A percentile compares a stretch with the other conserved stretches of the same genome.
These are phyloP conservation scores for Serrognathus titanus DNA, from an alignment of 2,888 invertebrate species.

Conservation along the genomic window DNA sequence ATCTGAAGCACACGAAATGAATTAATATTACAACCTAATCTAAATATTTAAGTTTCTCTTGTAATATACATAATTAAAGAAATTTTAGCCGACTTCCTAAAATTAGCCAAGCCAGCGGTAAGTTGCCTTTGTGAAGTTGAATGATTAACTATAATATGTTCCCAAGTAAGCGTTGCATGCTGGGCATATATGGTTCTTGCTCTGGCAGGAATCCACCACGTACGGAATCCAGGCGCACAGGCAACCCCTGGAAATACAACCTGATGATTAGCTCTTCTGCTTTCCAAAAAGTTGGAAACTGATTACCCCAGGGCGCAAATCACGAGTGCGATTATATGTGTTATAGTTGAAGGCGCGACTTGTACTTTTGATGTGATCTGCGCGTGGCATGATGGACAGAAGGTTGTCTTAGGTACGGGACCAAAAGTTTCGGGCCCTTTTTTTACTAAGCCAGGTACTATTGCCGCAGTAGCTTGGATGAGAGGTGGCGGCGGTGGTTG, in stretches of 20 bases:
- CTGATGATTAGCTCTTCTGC: too few species aligned
- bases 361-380: conserved; percentile 44
- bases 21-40: too few species aligned
- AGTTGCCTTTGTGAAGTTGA: too few species aligned
- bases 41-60: too few species aligned
- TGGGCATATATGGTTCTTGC: conserved; percentile 5
- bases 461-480: too few species aligned
- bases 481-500: too few species aligned
- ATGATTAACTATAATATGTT: not conserved
- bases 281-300: too few species aligned
- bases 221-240: conserved; percentile 2
- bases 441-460: too few species aligned
- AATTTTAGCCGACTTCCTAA: too few species aligned
- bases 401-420: conserved; percentile 40
- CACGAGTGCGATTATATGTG: conserved; percentile 50
- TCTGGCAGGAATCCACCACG: not conserved
- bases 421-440: conserved; percentile 34
- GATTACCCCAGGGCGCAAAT: conserved; percentile 48
- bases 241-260: conserved; percentile 1
- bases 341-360: conserved; percentile 47
- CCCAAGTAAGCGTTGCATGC: conserved; percentile 2
- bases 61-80: too few species aligned
- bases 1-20: too few species aligned
- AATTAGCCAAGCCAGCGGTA: too few species aligned
- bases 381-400: conserved; percentile 49